Conservation (phyloP, 2,888 invertebrate genomes). For the Apotomis turbidana region DNA sequence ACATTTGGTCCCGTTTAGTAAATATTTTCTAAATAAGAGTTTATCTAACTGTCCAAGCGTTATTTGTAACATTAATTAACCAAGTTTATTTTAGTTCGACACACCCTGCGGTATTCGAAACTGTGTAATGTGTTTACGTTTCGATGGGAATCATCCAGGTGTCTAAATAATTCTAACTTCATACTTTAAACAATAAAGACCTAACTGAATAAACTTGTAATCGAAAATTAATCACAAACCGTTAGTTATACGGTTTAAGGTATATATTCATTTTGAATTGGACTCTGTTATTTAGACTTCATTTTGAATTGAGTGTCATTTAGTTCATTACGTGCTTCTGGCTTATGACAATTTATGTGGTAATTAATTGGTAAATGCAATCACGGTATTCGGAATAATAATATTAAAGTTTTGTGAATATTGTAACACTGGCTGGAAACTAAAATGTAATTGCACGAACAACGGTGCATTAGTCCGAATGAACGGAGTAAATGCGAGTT, state of each 20-base stretch:
- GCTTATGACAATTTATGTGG: not conserved
- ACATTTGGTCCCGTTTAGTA: constrained; percentile 11
- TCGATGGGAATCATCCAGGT: not conserved
- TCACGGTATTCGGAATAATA: not conserved
- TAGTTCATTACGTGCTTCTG: not conserved
- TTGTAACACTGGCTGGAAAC: not conserved
- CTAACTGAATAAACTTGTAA: not conserved
- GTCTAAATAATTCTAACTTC: not conserved
- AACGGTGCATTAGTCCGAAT: no score
- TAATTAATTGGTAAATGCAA: not conserved
- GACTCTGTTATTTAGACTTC: not conserved
- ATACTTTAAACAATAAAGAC: not conserved
- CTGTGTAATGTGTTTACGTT: not conserved
- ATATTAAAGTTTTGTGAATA: not conserved
- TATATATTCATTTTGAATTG: not conserved
- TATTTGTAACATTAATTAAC: not conserved
- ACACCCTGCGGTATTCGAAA: not conserved
- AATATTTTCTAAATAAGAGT: not conserved
- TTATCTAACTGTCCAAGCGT: not conserved
- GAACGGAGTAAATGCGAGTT: no score
- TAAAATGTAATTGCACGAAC: not conserved
- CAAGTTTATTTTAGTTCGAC: constrained; percentile 13
- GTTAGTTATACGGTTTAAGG: not conserved
- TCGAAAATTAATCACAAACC: not conserved
- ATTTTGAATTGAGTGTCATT: not conserved